Percentiles rank a stretch among this genome's conserved stretches.
phyloP scores from a whole-genome alignment of 2,888 invertebrate species.

The Drosophila demipolita region DNA sequence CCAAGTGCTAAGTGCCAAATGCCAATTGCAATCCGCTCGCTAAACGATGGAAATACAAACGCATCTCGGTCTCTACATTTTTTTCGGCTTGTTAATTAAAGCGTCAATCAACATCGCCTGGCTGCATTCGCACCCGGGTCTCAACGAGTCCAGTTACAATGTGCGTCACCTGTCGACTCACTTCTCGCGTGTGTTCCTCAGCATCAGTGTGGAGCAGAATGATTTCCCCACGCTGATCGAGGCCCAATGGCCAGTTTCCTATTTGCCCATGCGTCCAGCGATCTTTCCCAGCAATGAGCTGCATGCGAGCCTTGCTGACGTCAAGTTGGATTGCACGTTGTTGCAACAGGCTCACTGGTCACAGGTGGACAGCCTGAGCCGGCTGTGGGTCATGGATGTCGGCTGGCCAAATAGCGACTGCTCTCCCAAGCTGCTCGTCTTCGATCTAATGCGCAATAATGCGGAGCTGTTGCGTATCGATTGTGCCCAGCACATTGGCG shows the following conservation, averaged over 20 bases:
- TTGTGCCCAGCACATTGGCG: slow-evolving; percentile 68
- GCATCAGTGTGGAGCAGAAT: slow-evolving; percentile 70
- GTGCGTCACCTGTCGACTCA: slow-evolving; percentile 81
- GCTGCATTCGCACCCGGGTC: slow-evolving; percentile 73
- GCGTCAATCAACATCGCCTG: slow-evolving; percentile 47
- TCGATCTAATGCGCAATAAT: slow-evolving; percentile 81
- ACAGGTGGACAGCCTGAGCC: slow-evolving; percentile 81
- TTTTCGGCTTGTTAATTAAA: slow-evolving; percentile 20
- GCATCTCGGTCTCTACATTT: slow-evolving; percentile 26
- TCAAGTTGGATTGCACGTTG: slow-evolving; percentile 65
- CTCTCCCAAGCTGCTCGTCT: slow-evolving; percentile 80
- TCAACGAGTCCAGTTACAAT: slow-evolving; percentile 80
- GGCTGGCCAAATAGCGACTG: slow-evolving; percentile 70
- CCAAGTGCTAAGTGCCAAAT: slow-evolving; percentile 13
- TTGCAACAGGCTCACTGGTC: slow-evolving; percentile 82
- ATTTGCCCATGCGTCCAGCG: slow-evolving; percentile 68
- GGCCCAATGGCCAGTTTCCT: slow-evolving; percentile 80
- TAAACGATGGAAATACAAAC: slow-evolving; percentile 44
- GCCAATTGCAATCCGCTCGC: slow-evolving; percentile 39
- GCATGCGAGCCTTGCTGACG: slow-evolving; percentile 65
- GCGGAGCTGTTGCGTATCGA: slow-evolving; percentile 79
- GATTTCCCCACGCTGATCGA: slow-evolving; percentile 80
- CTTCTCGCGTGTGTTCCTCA: slow-evolving; percentile 80
- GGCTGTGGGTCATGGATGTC: slow-evolving; percentile 82
- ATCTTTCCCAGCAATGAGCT: slow-evolving; percentile 67